Conservation (phyloP, 2,113 vertebrate species). For the Stegostoma tigrinum region DNA sequence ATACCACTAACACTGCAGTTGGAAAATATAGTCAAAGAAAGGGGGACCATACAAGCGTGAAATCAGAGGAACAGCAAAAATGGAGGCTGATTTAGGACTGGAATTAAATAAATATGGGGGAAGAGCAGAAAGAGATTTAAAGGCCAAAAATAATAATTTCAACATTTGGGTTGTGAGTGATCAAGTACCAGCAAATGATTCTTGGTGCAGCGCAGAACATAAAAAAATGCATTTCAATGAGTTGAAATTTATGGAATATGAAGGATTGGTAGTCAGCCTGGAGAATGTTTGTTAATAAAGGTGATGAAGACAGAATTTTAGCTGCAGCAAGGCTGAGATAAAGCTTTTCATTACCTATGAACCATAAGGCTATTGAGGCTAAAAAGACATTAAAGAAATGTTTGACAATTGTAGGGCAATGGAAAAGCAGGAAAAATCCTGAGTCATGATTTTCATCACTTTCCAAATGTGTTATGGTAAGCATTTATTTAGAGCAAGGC, state of each 20-base stretch:
- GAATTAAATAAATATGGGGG: not conserved
- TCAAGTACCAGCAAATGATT: not conserved
- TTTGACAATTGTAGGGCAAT: not conserved
- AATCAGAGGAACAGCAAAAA: not conserved
- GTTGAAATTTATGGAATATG: not conserved
- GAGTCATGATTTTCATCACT: not conserved
- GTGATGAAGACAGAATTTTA: not conserved
- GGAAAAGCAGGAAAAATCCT: too few relatives aligned
- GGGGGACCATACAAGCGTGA: not conserved
- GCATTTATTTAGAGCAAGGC: not conserved
- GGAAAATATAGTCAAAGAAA: not conserved
- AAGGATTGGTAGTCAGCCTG: not conserved
- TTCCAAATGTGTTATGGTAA: not conserved
- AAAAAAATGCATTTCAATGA: not conserved
- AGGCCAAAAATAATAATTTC: not conserved
- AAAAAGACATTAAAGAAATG: not conserved
- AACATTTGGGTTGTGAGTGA: not conserved
- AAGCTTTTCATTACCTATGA: not conserved
- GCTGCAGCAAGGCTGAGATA: not conserved
- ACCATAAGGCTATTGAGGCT: not conserved
- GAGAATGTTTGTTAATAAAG: not conserved
- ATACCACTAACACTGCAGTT: not conserved
- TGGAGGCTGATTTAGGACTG: not conserved
- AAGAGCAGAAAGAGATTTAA: not conserved
- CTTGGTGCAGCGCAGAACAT: not conserved